Base-by-base conservation (phyloP, 2,888 invertebrate species). In the Scrobipalpa costella region DNA sequence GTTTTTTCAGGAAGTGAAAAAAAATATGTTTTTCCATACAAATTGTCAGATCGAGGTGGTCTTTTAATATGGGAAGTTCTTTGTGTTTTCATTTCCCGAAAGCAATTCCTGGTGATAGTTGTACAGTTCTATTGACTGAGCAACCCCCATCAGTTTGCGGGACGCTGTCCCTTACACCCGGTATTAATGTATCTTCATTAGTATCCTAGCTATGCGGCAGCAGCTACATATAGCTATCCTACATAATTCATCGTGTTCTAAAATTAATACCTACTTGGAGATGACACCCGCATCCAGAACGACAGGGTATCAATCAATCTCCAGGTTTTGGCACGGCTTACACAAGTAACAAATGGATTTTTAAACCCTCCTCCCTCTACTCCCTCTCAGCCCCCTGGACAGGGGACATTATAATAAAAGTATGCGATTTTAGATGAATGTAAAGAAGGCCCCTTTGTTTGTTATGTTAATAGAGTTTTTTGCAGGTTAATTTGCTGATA, bases 301-400 rank as follows among this genome's bases (percentile, higher is more conserved):
- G 77, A 73, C 75, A 73, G 67, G 61, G 67, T 71, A 82, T 84
- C 83, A 83, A 83, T 85, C 84, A 61, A 83, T 75, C 69, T 69
- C 81, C 76, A 75, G 75, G 63, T 69, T 75, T 78, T 78, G 79
- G 78, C 80, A 79, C 71, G 74, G 76, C 77, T 78, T 74, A 71
- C 70, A 69, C 72, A 74, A 67, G 73, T 84, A 78, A 85, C 78
- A 83, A 83, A 84, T 84, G 79, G 77, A 72, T 80, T 81, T 81
- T 80, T 79, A 79, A 78, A 72, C 73, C 78, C 71, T 49, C 36
- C 9, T 33, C 27, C 34, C 55, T 8, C 15, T 34, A 11, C n/a
- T 55, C 34, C 21, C 1, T 13, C 21, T 21, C 50, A 27, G n/a
- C 50, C 19, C 50, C 21, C 7, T 13, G 11, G 50, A 21, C 52